These are phyloP conservation scores for Bombus fervidus DNA, from an alignment of 1,140 invertebrate species.

Conservation along the genomic window DNA sequence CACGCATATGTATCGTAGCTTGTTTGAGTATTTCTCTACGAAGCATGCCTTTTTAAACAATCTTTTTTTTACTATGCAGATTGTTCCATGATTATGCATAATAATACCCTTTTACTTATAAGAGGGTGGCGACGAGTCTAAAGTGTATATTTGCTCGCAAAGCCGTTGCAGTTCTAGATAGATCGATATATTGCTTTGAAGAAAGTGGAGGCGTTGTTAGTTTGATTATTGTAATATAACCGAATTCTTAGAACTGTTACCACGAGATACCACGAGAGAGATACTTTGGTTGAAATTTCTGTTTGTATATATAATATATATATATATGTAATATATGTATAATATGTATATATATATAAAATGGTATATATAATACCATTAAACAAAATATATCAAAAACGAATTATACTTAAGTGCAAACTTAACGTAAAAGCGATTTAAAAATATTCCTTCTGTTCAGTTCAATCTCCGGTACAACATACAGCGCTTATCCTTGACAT, in stretches of 20 bases:
- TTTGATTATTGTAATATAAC: no score
- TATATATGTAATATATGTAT: no score
- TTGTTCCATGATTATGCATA: conserved; percentile 8
- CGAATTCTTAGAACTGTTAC: no score
- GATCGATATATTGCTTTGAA: conserved; percentile 4
- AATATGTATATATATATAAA: no score
- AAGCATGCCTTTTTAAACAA: background rate
- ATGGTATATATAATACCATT: background rate
- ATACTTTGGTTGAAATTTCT: no score
- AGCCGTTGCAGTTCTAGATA: background rate
- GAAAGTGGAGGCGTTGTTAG: no score
- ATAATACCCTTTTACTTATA: background rate
- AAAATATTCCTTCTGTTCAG: background rate
- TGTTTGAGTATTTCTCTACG: background rate
- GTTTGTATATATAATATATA: no score
- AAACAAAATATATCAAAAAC: background rate
- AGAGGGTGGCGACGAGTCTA: background rate
- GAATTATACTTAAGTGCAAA: background rate
- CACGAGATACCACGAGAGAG: no score
- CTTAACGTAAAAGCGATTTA: background rate
- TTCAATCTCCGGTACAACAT: background rate
- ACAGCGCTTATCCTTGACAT: conserved; percentile 21
- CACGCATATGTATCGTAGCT: background rate
- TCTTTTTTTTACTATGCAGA: conserved; percentile 5
- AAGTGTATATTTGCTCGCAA: background rate